Evolutionary conservation across 2,113 vertebrate genomes (phyloP), one percentile per base, ranked within the genome.

Genomic region (Hippoglossus stenolepis): DNA sequence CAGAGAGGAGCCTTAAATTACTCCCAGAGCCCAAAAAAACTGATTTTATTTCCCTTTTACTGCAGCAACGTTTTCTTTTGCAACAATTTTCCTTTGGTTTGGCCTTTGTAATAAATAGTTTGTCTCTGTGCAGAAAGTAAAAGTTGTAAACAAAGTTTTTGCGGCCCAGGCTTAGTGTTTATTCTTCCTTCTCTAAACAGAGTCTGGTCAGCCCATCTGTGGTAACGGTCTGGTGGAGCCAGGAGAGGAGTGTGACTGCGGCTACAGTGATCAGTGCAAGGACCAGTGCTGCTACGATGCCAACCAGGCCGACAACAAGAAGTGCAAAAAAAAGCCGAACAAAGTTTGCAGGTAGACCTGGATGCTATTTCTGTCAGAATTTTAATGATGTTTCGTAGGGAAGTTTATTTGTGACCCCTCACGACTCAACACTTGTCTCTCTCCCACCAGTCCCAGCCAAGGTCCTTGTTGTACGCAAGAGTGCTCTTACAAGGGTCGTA

Each of bases 161-260:
- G 45, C 4, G 11, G 45, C 12, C 15, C 49, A 51, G 38, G 11
- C 53, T 66, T 35, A 12, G 4, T 77, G 53, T 82, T 87, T 59
- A 24, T 71, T 62, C 54, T 28, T 40, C 2, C 67, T 65, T 68
- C 28, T 20, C 20, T 31, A 67, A 63, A 75, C 87, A 99, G 98
- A 99, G 90, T 99, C 98, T 57, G 97, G 97, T 56, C 97, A 99
- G 81, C 98, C 98, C 57, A 99, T 99, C 85, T 99, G 98, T 89
- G 98, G 98, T 5, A 99, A 99, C 24, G 97, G 98, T 18, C 92
- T 99, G 89, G 97, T 99, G 58, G 98, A 99, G 87, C 95, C 95
- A 35, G 98, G 98, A 20, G 98, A 99, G 79, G 92, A 99, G 85
- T 99, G 98, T 69, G 98, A 99, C 71, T 99, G 98, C 70, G 98